phyloP scores from a whole-genome alignment of 2,888 invertebrate species.

The Spodoptera littoralis region DNA sequence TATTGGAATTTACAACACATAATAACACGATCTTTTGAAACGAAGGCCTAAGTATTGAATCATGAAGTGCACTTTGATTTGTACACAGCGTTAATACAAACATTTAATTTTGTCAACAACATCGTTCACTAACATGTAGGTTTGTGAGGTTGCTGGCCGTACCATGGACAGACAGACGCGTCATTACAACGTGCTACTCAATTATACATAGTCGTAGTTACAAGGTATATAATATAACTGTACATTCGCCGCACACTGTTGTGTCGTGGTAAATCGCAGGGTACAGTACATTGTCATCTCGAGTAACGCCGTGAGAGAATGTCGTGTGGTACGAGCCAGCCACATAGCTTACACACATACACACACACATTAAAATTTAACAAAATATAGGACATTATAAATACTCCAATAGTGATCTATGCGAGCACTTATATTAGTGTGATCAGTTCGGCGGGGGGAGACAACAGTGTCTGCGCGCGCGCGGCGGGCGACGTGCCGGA shows the following conservation, averaged over 20 bases:
- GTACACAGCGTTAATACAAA: constrained; percentile 88
- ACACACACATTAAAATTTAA: constrained; percentile 84
- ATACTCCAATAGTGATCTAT: constrained; percentile 83
- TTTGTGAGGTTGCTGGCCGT: constrained; percentile 70
- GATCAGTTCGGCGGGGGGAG: constrained; percentile 79
- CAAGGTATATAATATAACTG: constrained; percentile 31
- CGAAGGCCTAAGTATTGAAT: constrained; percentile 83
- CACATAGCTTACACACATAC: constrained; percentile 78
- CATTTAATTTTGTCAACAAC: constrained; percentile 83
- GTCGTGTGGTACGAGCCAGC: constrained; percentile 76
- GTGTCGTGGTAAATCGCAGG: constrained; percentile 36
- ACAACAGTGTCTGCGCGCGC: constrained; percentile 80
- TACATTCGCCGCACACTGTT: constrained; percentile 44
- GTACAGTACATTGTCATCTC: constrained; percentile 14
- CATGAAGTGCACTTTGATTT: constrained; percentile 88
- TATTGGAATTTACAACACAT: constrained; percentile 92
- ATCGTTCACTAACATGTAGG: constrained; percentile 79
- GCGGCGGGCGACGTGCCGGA: constrained; percentile 53
- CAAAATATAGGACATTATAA: constrained; percentile 86
- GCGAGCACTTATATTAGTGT: constrained; percentile 81
- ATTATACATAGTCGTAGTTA: constrained; percentile 26
- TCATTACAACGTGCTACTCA: constrained; percentile 47
- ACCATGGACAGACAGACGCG: constrained; percentile 64
- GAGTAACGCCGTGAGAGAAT: constrained; percentile 55
- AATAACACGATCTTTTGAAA: constrained; percentile 85